Base-by-base conservation (phyloP, 2,113 vertebrate species). In the Baryphthengus martii region DNA sequence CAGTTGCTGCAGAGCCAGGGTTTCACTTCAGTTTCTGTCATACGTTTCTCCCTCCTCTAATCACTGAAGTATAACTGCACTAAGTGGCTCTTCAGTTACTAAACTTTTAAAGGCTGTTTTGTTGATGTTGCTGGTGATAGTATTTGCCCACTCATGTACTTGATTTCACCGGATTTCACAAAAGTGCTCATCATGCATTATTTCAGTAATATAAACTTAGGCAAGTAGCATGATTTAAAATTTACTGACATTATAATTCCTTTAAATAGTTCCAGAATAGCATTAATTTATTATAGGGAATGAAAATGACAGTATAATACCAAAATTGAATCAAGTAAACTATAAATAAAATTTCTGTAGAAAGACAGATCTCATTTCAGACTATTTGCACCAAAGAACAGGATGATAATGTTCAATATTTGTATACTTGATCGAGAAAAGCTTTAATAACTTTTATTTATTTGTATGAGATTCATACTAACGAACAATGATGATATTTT, bases 301-400 rank as follows among this genome's bases (percentile, higher is more conserved):
- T 75, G 23, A 70, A 94, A 88, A 77, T 68, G 55, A 85, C 47
- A 85, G 18, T 26, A 49, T 59, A 95, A 68, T 47, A 67, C 11
- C 44, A 79, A 86, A 96, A 95, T n/a, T 86, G 29, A 94, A 93
- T 92, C 20, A 76, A 89, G 17, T 31, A 84, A 89, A 72, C 23
- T 45, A 72, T 65, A 79, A 94, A 88, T 63, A 88, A 70, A 63
- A 88, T 89, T 72, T 78, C 28, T 70, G 59, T 77, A 39, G 61
- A 77, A 89, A 84, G 84, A 35, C 18, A 74, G 14, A 74, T 56
- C n/a, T 82, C 28, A 61, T 84, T 70, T 86, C 79, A 77, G 55
- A 25, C 49, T 70, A 61, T 58, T 52, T 93, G 45, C 26, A 72
- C 12, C 49, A 62, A 68, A 75, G 50, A 90, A n/a, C 52, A 73